Percentiles rank a stretch among this genome's conserved stretches.
Conservation (phyloP, 2,888 invertebrate genomes). For the Pseudococcus viburni region DNA sequence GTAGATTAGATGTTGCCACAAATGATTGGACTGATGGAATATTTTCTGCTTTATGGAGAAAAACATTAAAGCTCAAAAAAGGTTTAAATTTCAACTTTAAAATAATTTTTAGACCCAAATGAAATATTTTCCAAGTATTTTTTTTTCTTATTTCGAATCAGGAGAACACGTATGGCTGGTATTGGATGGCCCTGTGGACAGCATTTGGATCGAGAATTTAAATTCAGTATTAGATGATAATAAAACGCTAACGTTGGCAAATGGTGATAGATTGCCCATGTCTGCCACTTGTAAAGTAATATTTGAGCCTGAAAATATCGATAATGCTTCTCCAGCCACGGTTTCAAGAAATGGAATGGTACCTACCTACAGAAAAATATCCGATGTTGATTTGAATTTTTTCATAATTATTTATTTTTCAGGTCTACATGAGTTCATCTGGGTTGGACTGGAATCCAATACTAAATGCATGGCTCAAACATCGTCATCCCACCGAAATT, state of each 20-base stretch:
- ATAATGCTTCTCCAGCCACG: constrained; percentile 97
- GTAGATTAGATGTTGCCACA: constrained; percentile 94
- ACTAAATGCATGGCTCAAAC: constrained; percentile 86
- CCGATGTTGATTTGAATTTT: not conserved
- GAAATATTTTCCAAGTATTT: not conserved
- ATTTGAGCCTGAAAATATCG: constrained; percentile 97
- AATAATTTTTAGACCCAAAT: not conserved
- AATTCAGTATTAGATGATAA: constrained; percentile 98
- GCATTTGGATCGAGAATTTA: constrained; percentile 98
- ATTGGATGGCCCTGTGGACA: constrained; percentile 95
- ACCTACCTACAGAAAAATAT: constrained; percentile 68
- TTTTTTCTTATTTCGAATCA: constrained; percentile 69
- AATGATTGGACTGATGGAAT: constrained; percentile 99
- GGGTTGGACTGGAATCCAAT: constrained; percentile 95
- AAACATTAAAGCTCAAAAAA: constrained; percentile 89
- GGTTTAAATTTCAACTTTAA: constrained; percentile 71
- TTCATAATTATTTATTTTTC: constrained; percentile 2
- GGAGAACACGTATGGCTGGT: constrained; percentile 94
- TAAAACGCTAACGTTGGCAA: constrained; percentile 93
- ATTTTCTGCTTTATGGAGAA: constrained; percentile 96
- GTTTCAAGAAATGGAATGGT: constrained; percentile 93
- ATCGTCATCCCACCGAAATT: constrained; percentile 75
- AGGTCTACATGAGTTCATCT: constrained; percentile 96
- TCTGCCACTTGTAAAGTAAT: constrained; percentile 94
- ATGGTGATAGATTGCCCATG: constrained; percentile 96